These are phyloP conservation scores for Narcine bancroftii DNA, from an alignment of 2,113 vertebrate species.

Conservation along the genomic window DNA sequence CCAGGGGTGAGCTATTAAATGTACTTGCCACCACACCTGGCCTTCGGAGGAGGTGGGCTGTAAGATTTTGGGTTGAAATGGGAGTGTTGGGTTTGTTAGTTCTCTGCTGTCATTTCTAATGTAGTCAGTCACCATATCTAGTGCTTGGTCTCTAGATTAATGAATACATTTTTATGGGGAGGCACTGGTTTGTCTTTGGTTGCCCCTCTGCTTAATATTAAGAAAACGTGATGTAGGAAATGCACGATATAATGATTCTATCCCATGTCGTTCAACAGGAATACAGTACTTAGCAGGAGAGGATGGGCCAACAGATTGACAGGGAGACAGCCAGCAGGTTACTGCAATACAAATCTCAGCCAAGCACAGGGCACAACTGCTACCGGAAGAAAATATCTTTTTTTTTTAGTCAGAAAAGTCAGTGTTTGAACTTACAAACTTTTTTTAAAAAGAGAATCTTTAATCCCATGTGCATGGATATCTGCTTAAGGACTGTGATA, in stretches of 20 bases:
- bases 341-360: too few species aligned
- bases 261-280: conserved; percentile 97
- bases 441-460: conserved; percentile 44
- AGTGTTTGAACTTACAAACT: conserved; percentile 53
- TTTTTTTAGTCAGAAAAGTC: conserved; percentile 44
- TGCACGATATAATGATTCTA: conserved; percentile 88
- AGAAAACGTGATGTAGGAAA: conserved; percentile 47
- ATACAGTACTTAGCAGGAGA: conserved; percentile 89
- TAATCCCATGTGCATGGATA: conserved; percentile 49
- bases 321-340: conserved; percentile 94
- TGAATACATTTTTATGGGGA: neutral
- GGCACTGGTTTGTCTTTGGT: neutral
- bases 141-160: too few species aligned
- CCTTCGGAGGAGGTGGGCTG: too few species aligned
- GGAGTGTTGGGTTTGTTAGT: too few species aligned
- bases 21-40: too few species aligned
- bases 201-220: neutral
- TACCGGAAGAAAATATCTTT: conserved; percentile 68
- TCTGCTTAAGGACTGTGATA: conserved; percentile 51
- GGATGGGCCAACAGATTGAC: conserved; percentile 80
- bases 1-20: too few species aligned
- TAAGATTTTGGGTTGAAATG: too few species aligned
- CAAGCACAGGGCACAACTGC: conserved; percentile 79
- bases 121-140: too few species aligned
- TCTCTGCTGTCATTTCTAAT: too few species aligned